These are phyloP conservation scores for Alloscopus bannaensis DNA, from an alignment of 2,888 invertebrate genomes.

Conservation along the genomic window DNA sequence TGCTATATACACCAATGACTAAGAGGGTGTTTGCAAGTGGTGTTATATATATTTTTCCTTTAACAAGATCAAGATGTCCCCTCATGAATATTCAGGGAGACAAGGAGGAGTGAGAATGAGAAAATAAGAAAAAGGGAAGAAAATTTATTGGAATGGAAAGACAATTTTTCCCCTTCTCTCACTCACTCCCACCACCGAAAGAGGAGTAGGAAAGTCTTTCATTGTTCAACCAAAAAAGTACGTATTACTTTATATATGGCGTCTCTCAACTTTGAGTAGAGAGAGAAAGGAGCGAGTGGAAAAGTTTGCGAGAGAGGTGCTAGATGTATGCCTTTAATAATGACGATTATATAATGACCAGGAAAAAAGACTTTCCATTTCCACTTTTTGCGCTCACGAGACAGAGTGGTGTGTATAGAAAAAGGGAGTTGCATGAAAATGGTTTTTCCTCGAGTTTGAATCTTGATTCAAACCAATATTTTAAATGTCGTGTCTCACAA, in stretches of 20 bases:
- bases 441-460: conserved; percentile 9
- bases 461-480: conserved; percentile 58
- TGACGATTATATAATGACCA: conserved; percentile 24
- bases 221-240: too few species aligned
- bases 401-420: too few species aligned
- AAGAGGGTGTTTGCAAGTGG: conserved; percentile 27
- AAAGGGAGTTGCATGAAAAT: too few species aligned
- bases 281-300: too few species aligned
- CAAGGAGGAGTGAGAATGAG: conserved; percentile 20
- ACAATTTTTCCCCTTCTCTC: conserved; percentile 61
- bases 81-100: conserved; percentile 62
- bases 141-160: conserved; percentile 63
- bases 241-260: too few species aligned
- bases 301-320: neutral
- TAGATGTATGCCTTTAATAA: neutral
- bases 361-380: too few species aligned
- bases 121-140: conserved; percentile 47
- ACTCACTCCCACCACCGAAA: conserved; percentile 5
- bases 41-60: conserved; percentile 21
- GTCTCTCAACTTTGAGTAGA: too few species aligned
- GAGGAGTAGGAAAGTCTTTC: too few species aligned
- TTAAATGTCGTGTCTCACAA: conserved; percentile 49
- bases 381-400: too few species aligned
- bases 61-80: conserved; percentile 44
- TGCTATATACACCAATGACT: too few species aligned